These are phyloP conservation scores for Criorhina ranunculi DNA, from an alignment of 2,888 invertebrate species.

Conservation along the genomic window DNA sequence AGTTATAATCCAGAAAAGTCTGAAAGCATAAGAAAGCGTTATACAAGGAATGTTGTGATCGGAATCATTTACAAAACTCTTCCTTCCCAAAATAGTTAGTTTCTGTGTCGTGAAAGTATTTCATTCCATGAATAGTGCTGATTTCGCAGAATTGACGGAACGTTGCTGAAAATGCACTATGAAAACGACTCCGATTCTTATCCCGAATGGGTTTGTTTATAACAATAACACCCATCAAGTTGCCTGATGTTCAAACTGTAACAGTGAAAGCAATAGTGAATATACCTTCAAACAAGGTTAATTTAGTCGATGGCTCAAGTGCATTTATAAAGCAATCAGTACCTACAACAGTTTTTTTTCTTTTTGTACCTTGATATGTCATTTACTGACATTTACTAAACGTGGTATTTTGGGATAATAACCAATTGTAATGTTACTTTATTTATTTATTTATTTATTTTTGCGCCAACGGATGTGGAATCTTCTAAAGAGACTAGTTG, in stretches of 20 bases:
- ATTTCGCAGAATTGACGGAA: constrained; percentile 81
- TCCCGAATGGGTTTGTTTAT: neutral
- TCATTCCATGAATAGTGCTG: constrained; percentile 83
- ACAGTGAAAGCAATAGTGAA: neutral
- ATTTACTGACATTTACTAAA: too few relatives aligned
- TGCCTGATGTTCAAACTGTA: neutral
- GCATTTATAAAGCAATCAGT: too few relatives aligned
- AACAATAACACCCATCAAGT: constrained; percentile 8
- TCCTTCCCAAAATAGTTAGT: constrained; percentile 81
- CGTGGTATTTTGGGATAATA: too few relatives aligned
- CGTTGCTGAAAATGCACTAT: constrained; percentile 75
- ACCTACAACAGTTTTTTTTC: too few relatives aligned
- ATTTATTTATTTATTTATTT: too few relatives aligned
- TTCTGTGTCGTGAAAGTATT: constrained; percentile 81
- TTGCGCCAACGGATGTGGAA: too few relatives aligned
- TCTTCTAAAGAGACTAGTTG: too few relatives aligned
- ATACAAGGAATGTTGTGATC: too few relatives aligned
- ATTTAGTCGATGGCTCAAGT: too few relatives aligned
- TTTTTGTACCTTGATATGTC: too few relatives aligned
- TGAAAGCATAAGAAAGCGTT: constrained; percentile 75
- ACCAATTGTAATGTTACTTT: too few relatives aligned
- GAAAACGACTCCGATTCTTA: constrained; percentile 23
- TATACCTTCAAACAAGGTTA: neutral
- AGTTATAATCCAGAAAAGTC: constrained; percentile 85
- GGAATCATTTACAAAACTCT: neutral